Evolutionary conservation across 2,888 invertebrate genomes (phyloP), one percentile per base, ranked within the genome.

Genomic region (Linnaemya vulpina): DNA sequence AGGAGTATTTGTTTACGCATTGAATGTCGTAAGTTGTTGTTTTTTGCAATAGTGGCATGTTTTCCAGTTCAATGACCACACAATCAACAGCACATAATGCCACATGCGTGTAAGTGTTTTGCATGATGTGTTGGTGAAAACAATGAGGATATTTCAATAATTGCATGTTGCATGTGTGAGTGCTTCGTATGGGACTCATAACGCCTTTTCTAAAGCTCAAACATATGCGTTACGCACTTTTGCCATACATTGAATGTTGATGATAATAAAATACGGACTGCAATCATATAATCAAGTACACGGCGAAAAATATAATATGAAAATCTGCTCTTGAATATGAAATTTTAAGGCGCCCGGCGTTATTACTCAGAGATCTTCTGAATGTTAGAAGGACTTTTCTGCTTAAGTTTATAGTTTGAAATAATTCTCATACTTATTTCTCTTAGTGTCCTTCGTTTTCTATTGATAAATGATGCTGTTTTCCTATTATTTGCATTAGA

Each of bases 41-140:
- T 53, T 75, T 75, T 76, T 82, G 85, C 74, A 74, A 85, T 85
- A 85, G 85, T 79, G 82, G 85, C 78, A 85, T 85, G 82, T 87
- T 87, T 87, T 87, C 86, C 85, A 87, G 87, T 86, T 87, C 87
- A 87, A 87, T 87, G 87, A 87, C 87, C 85, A 85, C 78, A 74
- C 85, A 82, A 77, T 77, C 77, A 78, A 67, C 82, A 60, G 49
- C 65, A 80, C 58, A 85, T 38, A 74, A 75, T 81, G 58, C 63
- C 74, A 80, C 71, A 76, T 76, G 76, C 65, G 75, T 80, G 58
- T 84, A 80, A 71, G 75, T 71, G 30, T 62, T 78, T 70, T 53
- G 62, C 60, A 40, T 49, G 30, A 35, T 63, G 77, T 78, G 25
- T 82, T 82, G 76, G 82, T 71, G 51, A 20, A 71, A 78, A 85